Conservation (phyloP, 2,797 vertebrate species). For the Tenualosa ilisha region DNA sequence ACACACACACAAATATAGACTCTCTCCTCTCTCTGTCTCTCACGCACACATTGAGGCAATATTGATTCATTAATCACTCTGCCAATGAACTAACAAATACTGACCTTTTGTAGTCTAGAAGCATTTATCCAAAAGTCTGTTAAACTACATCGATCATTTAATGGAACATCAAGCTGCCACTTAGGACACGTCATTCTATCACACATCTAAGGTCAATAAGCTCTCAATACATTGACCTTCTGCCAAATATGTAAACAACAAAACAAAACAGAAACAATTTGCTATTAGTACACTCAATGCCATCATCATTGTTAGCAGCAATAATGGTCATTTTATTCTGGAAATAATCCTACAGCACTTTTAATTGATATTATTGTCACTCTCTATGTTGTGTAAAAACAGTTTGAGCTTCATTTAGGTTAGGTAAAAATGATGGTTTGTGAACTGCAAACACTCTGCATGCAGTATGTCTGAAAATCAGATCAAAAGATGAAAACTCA, state of each 20-base stretch:
- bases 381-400: background rate
- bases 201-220: constrained; percentile 78
- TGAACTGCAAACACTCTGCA: background rate
- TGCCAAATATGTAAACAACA: constrained; percentile 76
- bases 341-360: background rate
- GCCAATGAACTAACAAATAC: constrained; percentile 97
- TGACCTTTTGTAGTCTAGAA: constrained; percentile 88
- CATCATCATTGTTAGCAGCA: constrained; percentile 41
- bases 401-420: background rate
- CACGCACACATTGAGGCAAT: constrained; percentile 63
- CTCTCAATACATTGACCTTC: constrained; percentile 88
- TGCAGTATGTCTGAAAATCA: no score
- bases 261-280: constrained; percentile 55
- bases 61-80: constrained; percentile 99
- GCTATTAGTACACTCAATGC: constrained; percentile 54
- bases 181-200: constrained; percentile 87
- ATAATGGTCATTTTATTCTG: background rate
- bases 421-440: background rate
- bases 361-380: background rate
- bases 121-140: constrained; percentile 86
- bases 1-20: background rate
- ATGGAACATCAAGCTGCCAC: constrained; percentile 92
- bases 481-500: background rate
- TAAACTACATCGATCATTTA: constrained; percentile 93
- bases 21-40: background rate